These are phyloP conservation scores for Cephalopholis sonnerati DNA, from an alignment of 2,113 vertebrate genomes.

Conservation along the genomic window DNA sequence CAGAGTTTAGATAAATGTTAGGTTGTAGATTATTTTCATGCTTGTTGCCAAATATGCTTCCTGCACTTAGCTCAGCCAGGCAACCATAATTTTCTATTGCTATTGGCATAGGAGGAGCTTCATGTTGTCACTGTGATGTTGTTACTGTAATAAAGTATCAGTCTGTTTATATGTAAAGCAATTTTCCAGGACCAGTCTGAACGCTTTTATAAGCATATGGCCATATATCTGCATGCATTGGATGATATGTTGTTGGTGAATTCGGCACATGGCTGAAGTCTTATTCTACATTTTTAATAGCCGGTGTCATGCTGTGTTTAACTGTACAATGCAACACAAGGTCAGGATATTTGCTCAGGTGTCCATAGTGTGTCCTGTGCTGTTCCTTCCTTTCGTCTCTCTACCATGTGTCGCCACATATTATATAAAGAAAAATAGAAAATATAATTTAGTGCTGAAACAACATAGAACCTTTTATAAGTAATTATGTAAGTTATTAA, in stretches of 20 bases:
- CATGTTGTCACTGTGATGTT: background rate
- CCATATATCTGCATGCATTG: background rate
- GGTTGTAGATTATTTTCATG: slow-evolving; percentile 31
- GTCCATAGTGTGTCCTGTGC: background rate
- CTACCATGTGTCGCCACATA: background rate
- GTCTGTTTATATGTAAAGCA: background rate
- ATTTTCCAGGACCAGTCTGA: background rate
- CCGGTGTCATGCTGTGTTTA: background rate
- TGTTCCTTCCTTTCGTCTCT: background rate
- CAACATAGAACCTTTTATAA: background rate
- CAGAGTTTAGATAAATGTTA: slow-evolving; percentile 31
- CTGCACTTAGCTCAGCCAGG: slow-evolving; percentile 5
- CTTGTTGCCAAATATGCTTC: slow-evolving; percentile 7
- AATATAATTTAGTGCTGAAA: background rate
- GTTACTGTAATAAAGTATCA: background rate
- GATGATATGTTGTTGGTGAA: background rate
- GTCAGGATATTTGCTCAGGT: slow-evolving; percentile 27
- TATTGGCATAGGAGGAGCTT: background rate
- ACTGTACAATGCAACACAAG: background rate
- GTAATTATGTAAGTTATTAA: background rate
- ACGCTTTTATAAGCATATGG: background rate
- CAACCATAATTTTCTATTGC: slow-evolving; percentile 8
- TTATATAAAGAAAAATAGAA: background rate
- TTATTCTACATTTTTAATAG: background rate
- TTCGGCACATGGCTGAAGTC: background rate